These are phyloP conservation scores for Thymelicus sylvestris DNA, from an alignment of 2,888 invertebrate genomes.

Conservation along the genomic window DNA sequence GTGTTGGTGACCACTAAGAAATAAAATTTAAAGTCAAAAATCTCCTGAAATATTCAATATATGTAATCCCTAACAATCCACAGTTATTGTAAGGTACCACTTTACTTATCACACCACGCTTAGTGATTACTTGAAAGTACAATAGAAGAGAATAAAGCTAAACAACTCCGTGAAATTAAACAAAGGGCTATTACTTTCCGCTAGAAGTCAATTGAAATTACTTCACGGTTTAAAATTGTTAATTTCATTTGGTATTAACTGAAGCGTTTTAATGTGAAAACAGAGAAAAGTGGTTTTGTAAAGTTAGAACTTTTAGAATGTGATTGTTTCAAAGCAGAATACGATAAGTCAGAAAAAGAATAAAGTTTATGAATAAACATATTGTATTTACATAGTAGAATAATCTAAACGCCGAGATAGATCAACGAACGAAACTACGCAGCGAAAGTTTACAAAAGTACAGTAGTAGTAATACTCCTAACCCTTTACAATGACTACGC, in stretches of 20 bases:
- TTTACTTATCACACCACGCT: not conserved
- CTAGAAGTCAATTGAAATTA: not conserved
- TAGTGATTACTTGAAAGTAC: not conserved
- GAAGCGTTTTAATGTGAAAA: not conserved
- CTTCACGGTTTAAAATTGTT: not conserved
- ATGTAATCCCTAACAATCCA: no score
- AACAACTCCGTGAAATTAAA: slow-evolving; percentile 3
- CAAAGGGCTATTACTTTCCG: not conserved
- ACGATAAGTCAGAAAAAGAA: no score
- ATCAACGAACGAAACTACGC: not conserved
- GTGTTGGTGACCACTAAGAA: no score
- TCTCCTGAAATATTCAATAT: no score
- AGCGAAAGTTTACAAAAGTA: slow-evolving; percentile 19
- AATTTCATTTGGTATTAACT: not conserved
- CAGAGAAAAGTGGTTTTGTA: no score
- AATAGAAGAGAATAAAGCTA: slow-evolving; percentile 8
- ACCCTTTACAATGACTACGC: slow-evolving; percentile 7
- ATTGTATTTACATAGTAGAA: not conserved
- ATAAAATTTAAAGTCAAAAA: no score
- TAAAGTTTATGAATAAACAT: no score
- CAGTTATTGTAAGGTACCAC: no score
- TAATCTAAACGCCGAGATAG: not conserved
- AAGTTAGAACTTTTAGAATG: no score
- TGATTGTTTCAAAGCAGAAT: no score
- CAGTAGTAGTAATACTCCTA: slow-evolving; percentile 1